Conservation (phyloP, 2,113 vertebrate genomes). For the Pluvialis apricaria region DNA sequence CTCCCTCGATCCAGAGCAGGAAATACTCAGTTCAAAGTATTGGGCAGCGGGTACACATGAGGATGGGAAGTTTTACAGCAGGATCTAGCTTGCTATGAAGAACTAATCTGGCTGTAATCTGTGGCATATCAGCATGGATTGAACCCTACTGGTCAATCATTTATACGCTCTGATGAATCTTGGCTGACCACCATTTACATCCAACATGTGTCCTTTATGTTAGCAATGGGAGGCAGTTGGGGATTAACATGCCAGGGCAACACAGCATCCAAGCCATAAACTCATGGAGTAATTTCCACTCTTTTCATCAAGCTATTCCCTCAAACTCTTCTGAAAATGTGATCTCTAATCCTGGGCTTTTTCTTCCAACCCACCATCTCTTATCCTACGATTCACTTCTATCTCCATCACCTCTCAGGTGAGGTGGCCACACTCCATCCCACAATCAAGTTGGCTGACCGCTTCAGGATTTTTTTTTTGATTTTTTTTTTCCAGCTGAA, state of each 20-base stretch:
- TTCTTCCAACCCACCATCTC: not conserved
- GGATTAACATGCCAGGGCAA: not conserved
- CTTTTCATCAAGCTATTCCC: not conserved
- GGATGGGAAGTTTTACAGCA: not conserved
- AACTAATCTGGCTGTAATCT: not conserved
- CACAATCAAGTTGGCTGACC: rapidly evolving
- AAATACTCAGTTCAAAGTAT: not conserved
- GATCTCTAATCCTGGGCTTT: not conserved
- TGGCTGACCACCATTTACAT: not conserved
- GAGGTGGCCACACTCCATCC: not conserved
- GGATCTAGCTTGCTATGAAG: not conserved
- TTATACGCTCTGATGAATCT: not conserved
- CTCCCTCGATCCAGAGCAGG: not conserved
- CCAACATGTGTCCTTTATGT: rapidly evolving
- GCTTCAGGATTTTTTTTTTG: not conserved
- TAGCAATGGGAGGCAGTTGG: not conserved
- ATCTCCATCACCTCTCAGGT: not conserved
- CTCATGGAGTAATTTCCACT: not conserved
- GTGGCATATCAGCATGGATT: not conserved
- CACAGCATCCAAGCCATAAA: not conserved
- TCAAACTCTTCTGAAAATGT: not conserved
- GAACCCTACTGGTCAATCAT: not conserved
- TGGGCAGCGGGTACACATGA: rapidly evolving
- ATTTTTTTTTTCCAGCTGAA: not conserved
- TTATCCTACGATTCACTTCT: not conserved